A percentile compares a stretch with the other conserved stretches of the same genome.
Conservation (phyloP, 1,140 invertebrate species). For the Ceratoteleas bidentatus region DNA sequence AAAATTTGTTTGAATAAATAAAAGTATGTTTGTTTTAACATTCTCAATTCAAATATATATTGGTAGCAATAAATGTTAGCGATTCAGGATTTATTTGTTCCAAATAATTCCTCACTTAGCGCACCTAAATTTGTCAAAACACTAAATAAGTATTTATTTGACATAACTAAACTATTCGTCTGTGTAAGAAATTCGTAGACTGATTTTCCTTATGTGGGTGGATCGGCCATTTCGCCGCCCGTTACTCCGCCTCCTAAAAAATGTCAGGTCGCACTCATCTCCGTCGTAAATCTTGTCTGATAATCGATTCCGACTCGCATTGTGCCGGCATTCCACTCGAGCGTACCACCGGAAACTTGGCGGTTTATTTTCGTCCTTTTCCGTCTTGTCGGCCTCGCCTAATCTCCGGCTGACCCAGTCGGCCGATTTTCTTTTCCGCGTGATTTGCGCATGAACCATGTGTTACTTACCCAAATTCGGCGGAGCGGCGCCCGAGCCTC, state of each 20-base stretch:
- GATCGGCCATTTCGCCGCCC: background rate
- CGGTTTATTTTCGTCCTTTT: slow-evolving; percentile 55
- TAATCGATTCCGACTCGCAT: slow-evolving; percentile 56
- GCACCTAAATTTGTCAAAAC: too few species aligned
- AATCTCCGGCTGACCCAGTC: slow-evolving; percentile 56
- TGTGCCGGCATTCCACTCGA: slow-evolving; percentile 50
- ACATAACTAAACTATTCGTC: too few species aligned
- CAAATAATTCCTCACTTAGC: too few species aligned
- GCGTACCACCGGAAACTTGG: slow-evolving; percentile 39
- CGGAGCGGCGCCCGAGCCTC: background rate
- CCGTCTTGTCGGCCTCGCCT: slow-evolving; percentile 44
- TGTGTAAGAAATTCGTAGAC: background rate
- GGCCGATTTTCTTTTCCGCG: slow-evolving; percentile 48
- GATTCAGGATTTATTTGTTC: too few species aligned
- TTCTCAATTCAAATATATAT: too few species aligned
- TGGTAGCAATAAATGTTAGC: too few species aligned
- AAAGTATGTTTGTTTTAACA: too few species aligned
- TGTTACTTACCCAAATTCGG: slow-evolving; percentile 51
- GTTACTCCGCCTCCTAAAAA: slow-evolving; percentile 11
- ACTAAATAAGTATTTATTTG: too few species aligned
- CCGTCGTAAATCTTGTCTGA: slow-evolving; percentile 51
- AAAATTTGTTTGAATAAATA: too few species aligned
- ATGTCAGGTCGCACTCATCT: slow-evolving; percentile 37
- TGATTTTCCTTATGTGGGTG: background rate
- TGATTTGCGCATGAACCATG: slow-evolving; percentile 54